Evolutionary conservation across 2,888 invertebrate genomes (phyloP).

Genomic region (Spicauda simplicius): DNA sequence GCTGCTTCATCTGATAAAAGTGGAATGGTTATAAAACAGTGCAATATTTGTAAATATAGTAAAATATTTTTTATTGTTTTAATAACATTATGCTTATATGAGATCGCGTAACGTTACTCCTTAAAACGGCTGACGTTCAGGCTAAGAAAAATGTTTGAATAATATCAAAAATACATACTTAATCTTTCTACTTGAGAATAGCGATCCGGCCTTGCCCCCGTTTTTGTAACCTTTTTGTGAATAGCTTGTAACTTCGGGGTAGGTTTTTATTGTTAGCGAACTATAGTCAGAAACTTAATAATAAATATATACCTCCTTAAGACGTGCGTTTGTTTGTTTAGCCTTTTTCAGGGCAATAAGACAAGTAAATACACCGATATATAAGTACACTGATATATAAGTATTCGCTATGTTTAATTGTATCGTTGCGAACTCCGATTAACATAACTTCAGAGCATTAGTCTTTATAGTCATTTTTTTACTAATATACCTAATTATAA

Average conservation of each 20-base stretch:
- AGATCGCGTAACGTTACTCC: neutral
- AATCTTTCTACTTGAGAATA: constrained; percentile 16
- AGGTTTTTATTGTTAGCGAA: constrained; percentile 13
- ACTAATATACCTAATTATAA: no score
- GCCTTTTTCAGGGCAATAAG: neutral
- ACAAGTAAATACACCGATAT: neutral
- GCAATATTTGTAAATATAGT: no score
- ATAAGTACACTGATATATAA: no score
- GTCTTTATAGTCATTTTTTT: no score
- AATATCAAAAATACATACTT: constrained; percentile 16
- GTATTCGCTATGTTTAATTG: no score
- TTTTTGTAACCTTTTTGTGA: constrained; percentile 23
- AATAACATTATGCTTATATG: neutral
- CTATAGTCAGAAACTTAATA: neutral
- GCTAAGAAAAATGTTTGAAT: neutral
- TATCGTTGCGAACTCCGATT: no score
- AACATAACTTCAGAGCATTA: no score
- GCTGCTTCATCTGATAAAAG: no score
- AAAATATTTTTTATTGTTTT: no score
- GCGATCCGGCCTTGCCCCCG: constrained; percentile 5
- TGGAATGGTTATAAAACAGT: no score
- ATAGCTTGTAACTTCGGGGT: constrained; percentile 13
- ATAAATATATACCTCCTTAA: neutral
- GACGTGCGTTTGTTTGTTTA: neutral
- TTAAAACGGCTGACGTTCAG: neutral